Evolutionary conservation across 2,113 vertebrate genomes (phyloP).

Genomic region (Rhegmatorhina hoffmannsi): DNA sequence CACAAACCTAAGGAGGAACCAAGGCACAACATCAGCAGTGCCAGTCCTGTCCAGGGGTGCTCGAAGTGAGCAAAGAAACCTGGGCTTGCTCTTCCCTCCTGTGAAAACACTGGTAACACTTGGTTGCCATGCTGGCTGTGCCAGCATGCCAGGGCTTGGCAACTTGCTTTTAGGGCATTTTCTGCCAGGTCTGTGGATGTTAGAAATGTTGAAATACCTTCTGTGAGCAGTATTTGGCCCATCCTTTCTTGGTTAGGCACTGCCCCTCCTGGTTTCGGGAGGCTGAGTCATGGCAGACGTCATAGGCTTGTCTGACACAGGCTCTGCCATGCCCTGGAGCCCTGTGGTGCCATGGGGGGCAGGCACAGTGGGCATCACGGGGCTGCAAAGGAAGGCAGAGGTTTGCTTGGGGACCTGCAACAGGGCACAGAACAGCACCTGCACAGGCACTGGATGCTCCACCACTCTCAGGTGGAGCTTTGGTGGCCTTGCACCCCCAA

Average conservation of each 20-base stretch:
- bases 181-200: not conserved
- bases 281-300: conserved; percentile 76
- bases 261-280: conserved; percentile 82
- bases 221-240: conserved; percentile 80
- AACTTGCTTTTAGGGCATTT: not conserved
- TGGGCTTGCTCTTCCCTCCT: not conserved
- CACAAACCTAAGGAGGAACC: conserved; percentile 80
- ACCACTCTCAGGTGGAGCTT: not conserved
- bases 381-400: conserved; percentile 54
- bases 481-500: rapidly evolving
- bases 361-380: conserved; percentile 81
- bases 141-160: not conserved
- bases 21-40: not conserved
- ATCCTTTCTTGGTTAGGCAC: conserved; percentile 80
- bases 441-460: too few species aligned
- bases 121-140: not conserved
- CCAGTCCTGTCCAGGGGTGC: not conserved
- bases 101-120: not conserved
- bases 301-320: conserved; percentile 72
- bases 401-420: not conserved
- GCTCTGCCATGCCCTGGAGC: conserved; percentile 1
- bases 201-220: conserved; percentile 68
- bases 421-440: not conserved
- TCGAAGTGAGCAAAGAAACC: not conserved
- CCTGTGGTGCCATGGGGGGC: conserved; percentile 74